phyloP scores from a whole-genome alignment of 2,888 invertebrate genomes.

The Oxytorus armatus region DNA sequence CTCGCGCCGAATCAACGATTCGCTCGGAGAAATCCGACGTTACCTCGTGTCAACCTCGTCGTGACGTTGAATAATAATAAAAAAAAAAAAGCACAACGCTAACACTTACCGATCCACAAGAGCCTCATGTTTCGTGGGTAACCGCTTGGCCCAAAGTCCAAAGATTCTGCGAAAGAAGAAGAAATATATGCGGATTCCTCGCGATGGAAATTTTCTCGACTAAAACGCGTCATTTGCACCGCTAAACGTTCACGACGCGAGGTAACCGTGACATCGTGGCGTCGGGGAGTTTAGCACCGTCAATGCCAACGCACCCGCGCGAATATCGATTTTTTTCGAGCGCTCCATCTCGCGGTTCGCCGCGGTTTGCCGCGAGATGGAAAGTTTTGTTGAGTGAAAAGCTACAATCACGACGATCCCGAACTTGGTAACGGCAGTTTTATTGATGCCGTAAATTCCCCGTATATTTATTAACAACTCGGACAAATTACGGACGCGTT shows the following conservation, averaged over 20 bases:
- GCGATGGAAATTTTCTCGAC: conserved; percentile 38
- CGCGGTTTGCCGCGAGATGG: conserved; percentile 67
- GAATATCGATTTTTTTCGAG: conserved; percentile 34
- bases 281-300: conserved; percentile 56
- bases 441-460: conserved; percentile 21
- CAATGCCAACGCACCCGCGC: conserved; percentile 60
- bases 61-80: conserved; percentile 15
- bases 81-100: conserved; percentile 13
- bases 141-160: conserved; percentile 74
- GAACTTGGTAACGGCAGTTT: conserved; percentile 45
- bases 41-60: too few species aligned
- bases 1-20: too few species aligned
- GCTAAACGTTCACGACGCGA: conserved; percentile 9
- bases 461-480: background rate
- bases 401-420: conserved; percentile 61
- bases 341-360: conserved; percentile 64
- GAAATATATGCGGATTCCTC: conserved; percentile 9
- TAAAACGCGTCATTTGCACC: conserved; percentile 16
- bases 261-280: conserved; percentile 37
- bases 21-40: too few species aligned
- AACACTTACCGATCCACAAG: conserved; percentile 80
- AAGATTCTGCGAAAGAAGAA: conserved; percentile 64
- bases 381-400: conserved; percentile 70
- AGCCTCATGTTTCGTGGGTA: conserved; percentile 79
- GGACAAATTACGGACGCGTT: background rate